Conservation (phyloP, 2,888 invertebrate genomes). For the Coremacera marginata region DNA sequence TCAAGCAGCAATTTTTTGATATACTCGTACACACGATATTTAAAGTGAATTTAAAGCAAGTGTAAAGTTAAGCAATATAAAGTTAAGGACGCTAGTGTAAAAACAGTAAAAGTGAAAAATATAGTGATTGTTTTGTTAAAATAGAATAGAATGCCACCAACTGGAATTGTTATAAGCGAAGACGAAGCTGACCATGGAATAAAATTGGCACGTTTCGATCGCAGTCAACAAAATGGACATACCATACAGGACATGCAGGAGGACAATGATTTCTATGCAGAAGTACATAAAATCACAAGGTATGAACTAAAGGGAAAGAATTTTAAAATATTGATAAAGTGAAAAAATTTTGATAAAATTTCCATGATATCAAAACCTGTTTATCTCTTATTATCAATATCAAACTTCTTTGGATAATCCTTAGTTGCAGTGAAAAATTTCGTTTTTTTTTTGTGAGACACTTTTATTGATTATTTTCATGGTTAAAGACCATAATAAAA, state of each 20-base stretch:
- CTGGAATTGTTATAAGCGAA: slow-evolving; percentile 55
- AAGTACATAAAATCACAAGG: slow-evolving; percentile 59
- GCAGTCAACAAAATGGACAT: slow-evolving; percentile 47
- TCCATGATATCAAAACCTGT: no score
- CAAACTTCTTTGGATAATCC: no score
- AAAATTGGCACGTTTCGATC: slow-evolving; percentile 50
- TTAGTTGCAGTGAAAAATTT: no score
- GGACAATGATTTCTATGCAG: slow-evolving; percentile 52
- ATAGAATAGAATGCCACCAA: slow-evolving; percentile 61
- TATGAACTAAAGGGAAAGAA: slow-evolving; percentile 41
- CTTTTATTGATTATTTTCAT: no score
- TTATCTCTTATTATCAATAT: no score
- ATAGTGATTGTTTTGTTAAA: neutral
- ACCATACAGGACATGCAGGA: slow-evolving; percentile 46
- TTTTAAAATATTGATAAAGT: no score
- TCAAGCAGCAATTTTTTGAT: neutral
- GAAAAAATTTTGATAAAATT: no score
- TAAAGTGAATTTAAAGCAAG: neutral
- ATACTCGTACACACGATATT: neutral
- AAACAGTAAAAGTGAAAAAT: slow-evolving; percentile 21
- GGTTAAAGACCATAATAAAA: no score
- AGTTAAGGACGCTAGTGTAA: neutral
- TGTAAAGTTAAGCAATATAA: slow-evolving; percentile 1
- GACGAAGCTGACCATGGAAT: slow-evolving; percentile 53
- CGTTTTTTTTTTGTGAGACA: no score